phyloP scores from a whole-genome alignment of 2,797 vertebrate genomes.

The Chelon labrosus region DNA sequence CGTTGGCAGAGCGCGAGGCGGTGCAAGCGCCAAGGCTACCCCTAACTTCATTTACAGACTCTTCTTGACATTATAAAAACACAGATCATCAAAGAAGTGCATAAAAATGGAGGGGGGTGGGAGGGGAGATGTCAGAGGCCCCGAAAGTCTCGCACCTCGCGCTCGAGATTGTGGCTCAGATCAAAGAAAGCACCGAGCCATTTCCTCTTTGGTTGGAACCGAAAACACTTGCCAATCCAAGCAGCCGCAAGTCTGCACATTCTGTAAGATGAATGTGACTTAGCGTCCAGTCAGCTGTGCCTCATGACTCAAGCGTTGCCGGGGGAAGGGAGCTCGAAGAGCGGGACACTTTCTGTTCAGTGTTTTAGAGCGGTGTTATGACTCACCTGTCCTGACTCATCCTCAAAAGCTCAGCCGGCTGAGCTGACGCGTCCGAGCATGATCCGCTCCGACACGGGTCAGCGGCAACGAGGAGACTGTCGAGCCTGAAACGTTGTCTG shows the following conservation, averaged over 20 bases:
- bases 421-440: slow-evolving; percentile 23
- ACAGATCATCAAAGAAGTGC: slow-evolving; percentile 56
- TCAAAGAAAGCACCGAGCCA: slow-evolving; percentile 37
- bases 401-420: slow-evolving; percentile 11
- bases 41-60: slow-evolving; percentile 83
- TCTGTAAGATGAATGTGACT: neutral
- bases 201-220: slow-evolving; percentile 13
- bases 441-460: slow-evolving; percentile 47
- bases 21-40: slow-evolving; percentile 64
- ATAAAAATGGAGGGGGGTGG: slow-evolving; percentile 17
- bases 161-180: slow-evolving; percentile 39
- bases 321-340: slow-evolving; percentile 22
- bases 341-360: slow-evolving; percentile 2
- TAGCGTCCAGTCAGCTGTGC: slow-evolving; percentile 1
- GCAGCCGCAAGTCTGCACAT: slow-evolving; percentile 22
- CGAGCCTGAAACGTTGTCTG: slow-evolving; percentile 43
- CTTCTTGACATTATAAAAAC: slow-evolving; percentile 76
- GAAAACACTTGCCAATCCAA: neutral
- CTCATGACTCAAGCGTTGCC: slow-evolving; percentile 9
- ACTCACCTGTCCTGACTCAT: slow-evolving; percentile 62
- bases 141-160: slow-evolving; percentile 17
- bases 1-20: slow-evolving; percentile 59
- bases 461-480: slow-evolving; percentile 22
- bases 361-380: slow-evolving; percentile 3
- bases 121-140: slow-evolving; percentile 12